These are phyloP conservation scores for Spheniscus humboldti DNA, from an alignment of 2,797 vertebrate genomes.

Conservation along the genomic window DNA sequence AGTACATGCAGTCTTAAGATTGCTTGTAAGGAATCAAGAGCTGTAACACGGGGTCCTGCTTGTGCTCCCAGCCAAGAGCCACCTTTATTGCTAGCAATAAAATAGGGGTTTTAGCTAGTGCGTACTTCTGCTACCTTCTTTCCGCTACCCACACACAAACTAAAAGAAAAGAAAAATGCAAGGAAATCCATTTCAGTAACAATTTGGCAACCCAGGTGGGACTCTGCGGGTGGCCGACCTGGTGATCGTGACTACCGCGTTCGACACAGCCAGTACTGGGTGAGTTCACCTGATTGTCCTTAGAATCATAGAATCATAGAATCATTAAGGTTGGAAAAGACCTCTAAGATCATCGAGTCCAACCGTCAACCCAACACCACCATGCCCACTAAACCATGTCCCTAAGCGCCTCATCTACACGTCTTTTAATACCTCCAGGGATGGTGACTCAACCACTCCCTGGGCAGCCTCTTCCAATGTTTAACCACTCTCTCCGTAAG, in stretches of 20 bases:
- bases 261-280: neutral
- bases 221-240: neutral
- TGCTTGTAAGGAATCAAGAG: neutral
- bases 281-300: neutral
- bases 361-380: no score
- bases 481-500: no score
- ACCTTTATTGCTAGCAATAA: neutral
- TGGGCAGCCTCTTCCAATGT: no score
- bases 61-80: neutral
- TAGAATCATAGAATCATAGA: no score
- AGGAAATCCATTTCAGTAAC: neutral
- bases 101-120: neutral
- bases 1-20: neutral
- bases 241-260: neutral
- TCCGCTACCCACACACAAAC: neutral
- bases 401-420: no score
- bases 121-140: neutral
- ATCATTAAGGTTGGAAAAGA: no score
- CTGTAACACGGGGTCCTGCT: neutral
- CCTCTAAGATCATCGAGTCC: no score
- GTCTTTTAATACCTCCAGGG: no score
- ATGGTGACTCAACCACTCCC: no score
- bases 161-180: neutral
- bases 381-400: no score
- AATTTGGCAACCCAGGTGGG: neutral